Evolutionary conservation across 2,113 vertebrate species (phyloP).

Genomic region (Pygoscelis antarcticus): DNA sequence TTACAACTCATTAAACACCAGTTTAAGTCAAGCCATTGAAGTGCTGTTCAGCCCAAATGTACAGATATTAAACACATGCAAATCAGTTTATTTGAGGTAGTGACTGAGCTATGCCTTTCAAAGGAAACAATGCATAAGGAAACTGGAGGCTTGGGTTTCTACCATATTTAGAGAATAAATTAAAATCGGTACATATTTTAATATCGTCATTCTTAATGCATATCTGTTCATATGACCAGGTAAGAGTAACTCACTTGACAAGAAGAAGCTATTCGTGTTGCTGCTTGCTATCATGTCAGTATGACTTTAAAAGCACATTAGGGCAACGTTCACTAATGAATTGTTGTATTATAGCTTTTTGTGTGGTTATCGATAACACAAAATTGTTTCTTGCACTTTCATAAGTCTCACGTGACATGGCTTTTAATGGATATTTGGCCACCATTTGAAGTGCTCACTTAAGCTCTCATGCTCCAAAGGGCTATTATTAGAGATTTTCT

Average conservation of each 20-base stretch:
- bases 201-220: background rate
- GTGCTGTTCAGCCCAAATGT: background rate
- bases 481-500: background rate
- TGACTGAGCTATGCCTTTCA: background rate
- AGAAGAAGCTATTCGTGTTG: background rate
- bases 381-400: background rate
- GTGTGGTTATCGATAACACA: background rate
- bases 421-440: background rate
- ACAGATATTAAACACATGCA: background rate
- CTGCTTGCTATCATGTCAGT: background rate
- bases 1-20: background rate
- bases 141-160: background rate
- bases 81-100: background rate
- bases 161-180: background rate
- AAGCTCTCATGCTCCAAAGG: background rate
- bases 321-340: background rate
- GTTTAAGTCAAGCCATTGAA: background rate
- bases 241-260: background rate
- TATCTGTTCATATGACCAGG: background rate
- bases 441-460: background rate
- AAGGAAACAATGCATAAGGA: background rate
- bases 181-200: background rate
- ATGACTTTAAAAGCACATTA: background rate
- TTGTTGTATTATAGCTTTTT: background rate
- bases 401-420: background rate